phyloP scores from a whole-genome alignment of 2,797 vertebrate species.

The Myoxocephalus aenaeus region DNA sequence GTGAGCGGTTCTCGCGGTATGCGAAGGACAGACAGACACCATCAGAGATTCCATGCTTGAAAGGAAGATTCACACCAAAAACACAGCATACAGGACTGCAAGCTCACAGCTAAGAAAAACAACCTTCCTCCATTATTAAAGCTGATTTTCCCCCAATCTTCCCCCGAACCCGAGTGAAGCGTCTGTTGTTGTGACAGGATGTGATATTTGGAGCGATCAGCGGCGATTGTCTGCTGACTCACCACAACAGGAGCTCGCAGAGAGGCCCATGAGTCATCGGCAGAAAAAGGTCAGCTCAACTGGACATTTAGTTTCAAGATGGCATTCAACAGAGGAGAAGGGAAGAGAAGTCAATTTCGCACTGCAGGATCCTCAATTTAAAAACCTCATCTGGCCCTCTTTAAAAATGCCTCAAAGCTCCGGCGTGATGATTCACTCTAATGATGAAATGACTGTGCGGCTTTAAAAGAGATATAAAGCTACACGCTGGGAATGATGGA shows the following conservation, averaged over 20 bases:
- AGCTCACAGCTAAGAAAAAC: constrained; percentile 15
- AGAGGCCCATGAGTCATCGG: constrained; percentile 65
- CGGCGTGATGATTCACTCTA: constrained; percentile 7
- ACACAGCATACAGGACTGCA: background rate
- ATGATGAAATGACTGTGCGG: constrained; percentile 29
- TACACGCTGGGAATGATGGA: constrained; percentile 29
- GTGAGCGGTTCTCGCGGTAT: background rate
- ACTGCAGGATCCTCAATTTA: constrained; percentile 17
- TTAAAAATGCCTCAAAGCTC: constrained; percentile 6
- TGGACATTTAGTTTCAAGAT: constrained; percentile 45
- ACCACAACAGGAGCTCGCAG: constrained; percentile 51
- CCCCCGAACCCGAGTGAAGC: constrained; percentile 2
- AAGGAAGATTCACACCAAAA: background rate
- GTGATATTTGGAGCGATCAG: constrained; percentile 63
- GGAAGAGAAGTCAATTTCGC: constrained; percentile 2
- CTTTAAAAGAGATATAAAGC: constrained; percentile 38
- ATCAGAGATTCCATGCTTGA: background rate
- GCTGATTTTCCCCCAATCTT: background rate
- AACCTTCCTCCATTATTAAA: background rate
- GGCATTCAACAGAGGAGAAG: constrained; percentile 11
- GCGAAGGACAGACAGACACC: background rate
- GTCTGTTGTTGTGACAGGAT: constrained; percentile 49
- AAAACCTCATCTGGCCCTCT: constrained; percentile 10
- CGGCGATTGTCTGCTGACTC: constrained; percentile 71
- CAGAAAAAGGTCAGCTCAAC: constrained; percentile 65